These are phyloP conservation scores for Lottia gigantea DNA, from an alignment of 2,888 invertebrate species.

Conservation along the genomic window DNA sequence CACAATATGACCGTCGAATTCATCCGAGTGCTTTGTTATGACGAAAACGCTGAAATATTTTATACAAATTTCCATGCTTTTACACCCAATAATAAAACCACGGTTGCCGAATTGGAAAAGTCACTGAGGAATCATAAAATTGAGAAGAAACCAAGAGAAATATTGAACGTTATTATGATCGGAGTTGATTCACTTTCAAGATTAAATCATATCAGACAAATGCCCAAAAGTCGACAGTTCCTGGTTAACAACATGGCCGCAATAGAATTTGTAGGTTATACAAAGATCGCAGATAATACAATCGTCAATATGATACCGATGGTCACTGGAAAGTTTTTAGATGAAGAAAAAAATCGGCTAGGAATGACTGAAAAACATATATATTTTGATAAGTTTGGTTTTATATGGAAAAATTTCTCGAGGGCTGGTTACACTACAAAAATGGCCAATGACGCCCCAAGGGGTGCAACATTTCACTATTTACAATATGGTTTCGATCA, in stretches of 20 bases:
- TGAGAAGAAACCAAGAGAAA: constrained; percentile 39
- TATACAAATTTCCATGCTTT: constrained; percentile 61
- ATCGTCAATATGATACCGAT: constrained; percentile 89
- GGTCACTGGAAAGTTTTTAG: constrained; percentile 69
- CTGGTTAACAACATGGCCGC: constrained; percentile 76
- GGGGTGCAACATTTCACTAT: constrained; percentile 84
- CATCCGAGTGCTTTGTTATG: constrained; percentile 55
- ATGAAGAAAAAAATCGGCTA: constrained; percentile 20
- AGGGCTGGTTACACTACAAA: constrained; percentile 80
- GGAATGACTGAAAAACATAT: neutral
- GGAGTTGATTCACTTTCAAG: constrained; percentile 89
- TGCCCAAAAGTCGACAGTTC: constrained; percentile 76
- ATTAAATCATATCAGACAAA: constrained; percentile 84
- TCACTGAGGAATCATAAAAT: constrained; percentile 28
- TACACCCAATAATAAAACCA: constrained; percentile 41
- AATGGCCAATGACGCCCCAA: constrained; percentile 83
- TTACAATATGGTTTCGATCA: constrained; percentile 77
- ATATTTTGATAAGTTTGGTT: constrained; percentile 71
- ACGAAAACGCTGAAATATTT: constrained; percentile 41
- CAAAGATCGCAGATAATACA: constrained; percentile 94
- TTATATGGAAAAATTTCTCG: constrained; percentile 84
- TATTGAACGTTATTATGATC: constrained; percentile 80
- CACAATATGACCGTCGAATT: constrained; percentile 45
- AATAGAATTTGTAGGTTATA: constrained; percentile 87
- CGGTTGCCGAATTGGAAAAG: constrained; percentile 31